A percentile compares a stretch with the other conserved stretches of the same genome.
Evolutionary conservation across 2,113 vertebrate species (phyloP).

Genomic region (Motacilla tschutschensis): DNA sequence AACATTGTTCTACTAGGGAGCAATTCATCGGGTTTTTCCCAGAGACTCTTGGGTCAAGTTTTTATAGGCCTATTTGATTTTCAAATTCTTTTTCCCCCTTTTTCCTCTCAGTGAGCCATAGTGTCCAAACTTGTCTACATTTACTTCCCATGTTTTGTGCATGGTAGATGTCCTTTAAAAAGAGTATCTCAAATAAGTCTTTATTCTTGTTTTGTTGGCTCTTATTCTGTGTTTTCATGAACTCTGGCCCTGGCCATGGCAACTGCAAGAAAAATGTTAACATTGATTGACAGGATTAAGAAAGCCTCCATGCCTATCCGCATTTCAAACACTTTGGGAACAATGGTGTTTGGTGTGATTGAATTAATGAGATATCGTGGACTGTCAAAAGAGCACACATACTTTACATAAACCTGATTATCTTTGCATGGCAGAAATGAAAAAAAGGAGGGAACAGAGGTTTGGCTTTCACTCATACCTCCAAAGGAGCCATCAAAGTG

Average conservation of each 20-base stretch:
- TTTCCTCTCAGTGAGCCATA: conserved; percentile 82
- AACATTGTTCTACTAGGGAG: conserved; percentile 87
- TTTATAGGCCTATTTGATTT: conserved; percentile 97
- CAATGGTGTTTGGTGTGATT: conserved; percentile 98
- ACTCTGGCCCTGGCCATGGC: conserved; percentile 98
- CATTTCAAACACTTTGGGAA: conserved; percentile 99
- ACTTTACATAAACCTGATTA: conserved; percentile 99
- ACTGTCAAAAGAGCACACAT: conserved; percentile 99
- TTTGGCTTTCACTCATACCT: conserved; percentile 83
- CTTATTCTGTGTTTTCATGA: conserved; percentile 99
- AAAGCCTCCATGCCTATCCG: conserved; percentile 89
- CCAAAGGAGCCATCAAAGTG: conserved; percentile 85
- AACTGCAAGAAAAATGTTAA: conserved; percentile 98
- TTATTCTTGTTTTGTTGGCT: conserved; percentile 98
- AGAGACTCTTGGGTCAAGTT: conserved; percentile 98
- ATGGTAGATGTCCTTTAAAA: conserved; percentile 96
- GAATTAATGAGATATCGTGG: conserved; percentile 98
- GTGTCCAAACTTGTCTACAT: conserved; percentile 97
- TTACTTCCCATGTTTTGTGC: conserved; percentile 97
- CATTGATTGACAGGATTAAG: conserved; percentile 99
- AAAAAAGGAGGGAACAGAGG: conserved; percentile 76
- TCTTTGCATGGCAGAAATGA: conserved; percentile 98
- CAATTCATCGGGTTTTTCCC: conserved; percentile 97
- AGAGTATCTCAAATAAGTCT: conserved; percentile 96
- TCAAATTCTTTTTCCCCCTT: conserved; percentile 87